Evolutionary conservation across 2,888 invertebrate genomes (phyloP).

Genomic region (Erannis defoliaria): DNA sequence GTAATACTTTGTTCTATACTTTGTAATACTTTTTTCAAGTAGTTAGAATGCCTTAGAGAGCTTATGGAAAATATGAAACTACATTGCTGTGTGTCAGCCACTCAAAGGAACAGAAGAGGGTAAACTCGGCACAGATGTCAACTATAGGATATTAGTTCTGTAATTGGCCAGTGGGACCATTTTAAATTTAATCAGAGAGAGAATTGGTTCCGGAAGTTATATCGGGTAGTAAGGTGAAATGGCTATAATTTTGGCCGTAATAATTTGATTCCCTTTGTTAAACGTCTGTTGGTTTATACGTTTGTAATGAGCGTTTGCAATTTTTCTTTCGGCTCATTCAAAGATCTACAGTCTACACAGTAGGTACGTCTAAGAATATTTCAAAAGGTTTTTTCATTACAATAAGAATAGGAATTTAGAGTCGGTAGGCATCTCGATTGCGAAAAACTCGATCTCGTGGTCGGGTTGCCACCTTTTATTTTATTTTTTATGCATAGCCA

Average conservation of each 20-base stretch:
- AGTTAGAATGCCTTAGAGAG: too few species aligned
- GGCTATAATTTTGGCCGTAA: constrained; percentile 15
- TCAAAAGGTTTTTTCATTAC: too few species aligned
- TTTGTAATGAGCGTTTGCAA: not conserved
- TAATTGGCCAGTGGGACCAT: constrained; percentile 50
- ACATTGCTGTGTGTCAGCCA: constrained; percentile 9
- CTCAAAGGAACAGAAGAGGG: constrained; percentile 28
- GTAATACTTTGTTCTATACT: too few species aligned
- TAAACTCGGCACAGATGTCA: constrained; percentile 62
- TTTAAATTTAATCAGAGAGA: constrained; percentile 67
- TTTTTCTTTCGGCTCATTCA: constrained; percentile 1
- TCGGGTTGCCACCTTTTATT: too few species aligned
- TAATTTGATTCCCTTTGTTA: constrained; percentile 17
- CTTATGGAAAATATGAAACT: too few species aligned
- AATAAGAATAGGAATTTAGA: too few species aligned
- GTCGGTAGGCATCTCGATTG: too few species aligned
- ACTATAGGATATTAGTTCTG: constrained; percentile 65
- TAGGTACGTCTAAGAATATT: not conserved
- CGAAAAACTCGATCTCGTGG: too few species aligned
- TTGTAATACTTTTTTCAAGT: too few species aligned
- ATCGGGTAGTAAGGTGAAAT: constrained; percentile 28
- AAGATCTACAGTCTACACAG: not conserved
- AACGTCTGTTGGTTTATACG: constrained; percentile 1
- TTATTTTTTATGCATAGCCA: too few species aligned
- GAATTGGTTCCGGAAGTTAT: constrained; percentile 43